These are phyloP conservation scores for Poecilia gillii DNA, from an alignment of 2,797 vertebrate genomes.

Conservation along the genomic window DNA sequence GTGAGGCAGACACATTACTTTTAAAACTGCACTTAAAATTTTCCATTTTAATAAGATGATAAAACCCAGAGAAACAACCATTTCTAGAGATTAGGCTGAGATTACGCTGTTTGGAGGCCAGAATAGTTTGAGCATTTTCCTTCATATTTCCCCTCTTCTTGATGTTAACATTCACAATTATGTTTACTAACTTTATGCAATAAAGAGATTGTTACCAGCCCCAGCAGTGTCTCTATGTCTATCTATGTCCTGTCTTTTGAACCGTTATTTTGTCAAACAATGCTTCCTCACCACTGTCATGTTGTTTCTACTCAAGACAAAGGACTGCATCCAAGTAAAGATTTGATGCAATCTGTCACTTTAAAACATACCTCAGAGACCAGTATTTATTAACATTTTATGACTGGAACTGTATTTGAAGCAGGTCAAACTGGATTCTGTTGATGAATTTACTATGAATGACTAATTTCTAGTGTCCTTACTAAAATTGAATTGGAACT, in stretches of 20 bases:
- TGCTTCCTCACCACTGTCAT: background rate
- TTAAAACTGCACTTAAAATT: background rate
- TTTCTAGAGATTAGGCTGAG: background rate
- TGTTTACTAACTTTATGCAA: background rate
- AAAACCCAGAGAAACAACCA: background rate
- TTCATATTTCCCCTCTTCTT: background rate
- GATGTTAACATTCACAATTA: background rate
- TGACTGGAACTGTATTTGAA: background rate
- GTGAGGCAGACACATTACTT: background rate
- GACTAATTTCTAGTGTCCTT: background rate
- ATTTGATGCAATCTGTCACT: background rate
- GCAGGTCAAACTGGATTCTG: background rate
- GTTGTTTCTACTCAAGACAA: background rate
- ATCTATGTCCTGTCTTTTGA: background rate
- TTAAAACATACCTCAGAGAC: background rate
- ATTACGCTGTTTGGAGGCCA: background rate
- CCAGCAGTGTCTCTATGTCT: background rate
- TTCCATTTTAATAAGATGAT: background rate
- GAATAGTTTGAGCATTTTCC: background rate
- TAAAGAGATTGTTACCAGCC: background rate
- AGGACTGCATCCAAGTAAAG: background rate
- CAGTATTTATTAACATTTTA: background rate
- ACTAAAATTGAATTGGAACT: background rate
- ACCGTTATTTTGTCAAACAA: background rate
- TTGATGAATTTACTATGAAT: background rate